Evolutionary conservation across 1,140 invertebrate species (phyloP), one percentile per base, ranked within the genome.

Genomic region (Lutraria rhynchaena): DNA sequence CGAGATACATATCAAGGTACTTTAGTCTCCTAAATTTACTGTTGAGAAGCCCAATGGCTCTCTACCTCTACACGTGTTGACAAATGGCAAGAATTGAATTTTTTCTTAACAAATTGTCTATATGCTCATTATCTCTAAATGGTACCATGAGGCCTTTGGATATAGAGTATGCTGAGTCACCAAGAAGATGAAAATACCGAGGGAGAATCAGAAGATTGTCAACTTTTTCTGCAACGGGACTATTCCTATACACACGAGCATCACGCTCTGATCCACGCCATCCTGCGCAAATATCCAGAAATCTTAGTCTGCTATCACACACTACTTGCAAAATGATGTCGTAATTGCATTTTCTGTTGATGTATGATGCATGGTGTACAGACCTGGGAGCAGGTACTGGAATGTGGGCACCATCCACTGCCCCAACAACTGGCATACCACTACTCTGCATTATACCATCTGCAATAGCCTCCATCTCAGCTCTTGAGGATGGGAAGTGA

Each of bases 301-400:
- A 80, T 37, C 41, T 65, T n/a, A 83, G 11, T 69, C 35, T 37
- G 7, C 31, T 37, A 35, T 82, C 80, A 65, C 80, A 83, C 3
- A 83, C 83, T 31, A 57, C 82, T 61, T 84, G 78, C 24, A 86
- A 69, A 53, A 78, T 31, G 11, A 84, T 76, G 17, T 65, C 60
- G 22, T n/a, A n/a, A n/a, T n/a, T 74, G 27, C 74, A 74, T 58
- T 73, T 82, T 11, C 77, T 0, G 27, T 61, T 63, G 19, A 81
- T 81, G 51, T 81, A 81, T 11, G 33, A 63, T 17, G 69, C 77
- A 7, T 71, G 4, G 27, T 33, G 51, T 46, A 31, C 67, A n/a
- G n/a, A n/a, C n/a, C n/a, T n/a, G n/a, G n/a, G n/a, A n/a, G n/a
- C n/a, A n/a, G n/a, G n/a, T n/a, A n/a, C n/a, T n/a, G n/a, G n/a